Evolutionary conservation across 2,797 vertebrate genomes (phyloP).

Genomic region (Enteromius treurensis): DNA sequence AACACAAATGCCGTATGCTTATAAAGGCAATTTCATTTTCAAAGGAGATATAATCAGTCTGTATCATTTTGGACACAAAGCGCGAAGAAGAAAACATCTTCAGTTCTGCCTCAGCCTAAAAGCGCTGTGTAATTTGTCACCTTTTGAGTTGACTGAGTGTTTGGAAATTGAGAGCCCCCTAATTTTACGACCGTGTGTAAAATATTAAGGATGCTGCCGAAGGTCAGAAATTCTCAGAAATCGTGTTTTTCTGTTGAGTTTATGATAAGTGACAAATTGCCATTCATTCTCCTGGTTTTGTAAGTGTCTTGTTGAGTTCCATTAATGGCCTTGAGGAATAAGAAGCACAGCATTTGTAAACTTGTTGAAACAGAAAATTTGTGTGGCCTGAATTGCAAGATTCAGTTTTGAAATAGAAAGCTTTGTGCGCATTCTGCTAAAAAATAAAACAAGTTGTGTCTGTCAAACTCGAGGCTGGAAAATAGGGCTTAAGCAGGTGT

Average conservation of each 20-base stretch:
- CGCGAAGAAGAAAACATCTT: slow-evolving; percentile 41
- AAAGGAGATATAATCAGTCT: slow-evolving; percentile 49
- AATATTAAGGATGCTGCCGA: slow-evolving; percentile 17
- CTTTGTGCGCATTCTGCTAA: background rate
- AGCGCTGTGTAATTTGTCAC: slow-evolving; percentile 29
- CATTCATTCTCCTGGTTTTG: background rate
- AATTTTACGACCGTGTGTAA: slow-evolving; percentile 21
- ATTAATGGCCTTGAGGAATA: slow-evolving; percentile 1
- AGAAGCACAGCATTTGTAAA: background rate
- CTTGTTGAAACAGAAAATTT: slow-evolving; percentile 13
- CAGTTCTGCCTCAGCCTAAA: slow-evolving; percentile 33
- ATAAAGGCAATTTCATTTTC: slow-evolving; percentile 50
- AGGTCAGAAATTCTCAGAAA: slow-evolving; percentile 6
- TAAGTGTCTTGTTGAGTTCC: slow-evolving; percentile 16
- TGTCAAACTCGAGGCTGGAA: background rate
- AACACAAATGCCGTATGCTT: slow-evolving; percentile 34
- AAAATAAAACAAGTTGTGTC: background rate
- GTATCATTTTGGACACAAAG: slow-evolving; percentile 44
- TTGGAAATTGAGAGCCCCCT: slow-evolving; percentile 31
- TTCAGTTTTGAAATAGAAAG: background rate
- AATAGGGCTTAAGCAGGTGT: background rate
- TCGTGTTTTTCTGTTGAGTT: background rate
- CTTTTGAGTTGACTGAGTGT: slow-evolving; percentile 42
- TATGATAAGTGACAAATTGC: slow-evolving; percentile 5
- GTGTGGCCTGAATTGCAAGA: background rate